A percentile compares a stretch with the other conserved stretches of the same genome.
These are phyloP conservation scores for Rhingia rostrata DNA, from an alignment of 2,888 invertebrate genomes.

Conservation along the genomic window DNA sequence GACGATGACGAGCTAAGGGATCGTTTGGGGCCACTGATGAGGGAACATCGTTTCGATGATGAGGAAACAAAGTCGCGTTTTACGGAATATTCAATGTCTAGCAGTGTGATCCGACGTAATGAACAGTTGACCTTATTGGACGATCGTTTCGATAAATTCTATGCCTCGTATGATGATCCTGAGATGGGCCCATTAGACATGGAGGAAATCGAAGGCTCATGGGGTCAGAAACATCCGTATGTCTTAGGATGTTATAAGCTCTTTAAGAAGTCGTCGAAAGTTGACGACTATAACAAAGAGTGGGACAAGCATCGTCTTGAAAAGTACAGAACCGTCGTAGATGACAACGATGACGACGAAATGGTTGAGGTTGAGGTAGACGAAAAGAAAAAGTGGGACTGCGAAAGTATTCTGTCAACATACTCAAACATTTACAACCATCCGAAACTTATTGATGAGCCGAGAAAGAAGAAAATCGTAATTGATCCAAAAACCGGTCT, in stretches of 20 bases:
- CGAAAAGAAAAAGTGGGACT: constrained; percentile 92
- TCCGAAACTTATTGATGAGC: constrained; percentile 92
- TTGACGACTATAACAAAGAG: constrained; percentile 85
- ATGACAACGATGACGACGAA: constrained; percentile 85
- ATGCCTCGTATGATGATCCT: constrained; percentile 92
- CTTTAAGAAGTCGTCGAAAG: constrained; percentile 86
- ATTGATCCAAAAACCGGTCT: constrained; percentile 90
- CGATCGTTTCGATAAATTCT: constrained; percentile 94
- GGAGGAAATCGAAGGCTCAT: constrained; percentile 91
- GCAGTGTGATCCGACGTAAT: constrained; percentile 93
- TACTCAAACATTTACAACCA: constrained; percentile 96
- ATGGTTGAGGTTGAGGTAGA: constrained; percentile 86
- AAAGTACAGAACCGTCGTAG: constrained; percentile 79
- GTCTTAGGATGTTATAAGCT: constrained; percentile 90
- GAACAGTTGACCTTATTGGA: constrained; percentile 92
- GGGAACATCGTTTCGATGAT: constrained; percentile 83
- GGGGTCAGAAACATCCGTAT: constrained; percentile 85
- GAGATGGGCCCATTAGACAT: constrained; percentile 95
- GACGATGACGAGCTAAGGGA: constrained; percentile 83
- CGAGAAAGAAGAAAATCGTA: constrained; percentile 86
- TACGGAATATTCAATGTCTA: constrained; percentile 96
- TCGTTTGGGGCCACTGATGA: constrained; percentile 82
- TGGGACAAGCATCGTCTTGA: constrained; percentile 83
- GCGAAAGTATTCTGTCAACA: constrained; percentile 94
- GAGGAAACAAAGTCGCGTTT: constrained; percentile 94